Evolutionary conservation across 2,888 invertebrate genomes (phyloP), one percentile per base, ranked within the genome.

Genomic region (Hipparchia semele): DNA sequence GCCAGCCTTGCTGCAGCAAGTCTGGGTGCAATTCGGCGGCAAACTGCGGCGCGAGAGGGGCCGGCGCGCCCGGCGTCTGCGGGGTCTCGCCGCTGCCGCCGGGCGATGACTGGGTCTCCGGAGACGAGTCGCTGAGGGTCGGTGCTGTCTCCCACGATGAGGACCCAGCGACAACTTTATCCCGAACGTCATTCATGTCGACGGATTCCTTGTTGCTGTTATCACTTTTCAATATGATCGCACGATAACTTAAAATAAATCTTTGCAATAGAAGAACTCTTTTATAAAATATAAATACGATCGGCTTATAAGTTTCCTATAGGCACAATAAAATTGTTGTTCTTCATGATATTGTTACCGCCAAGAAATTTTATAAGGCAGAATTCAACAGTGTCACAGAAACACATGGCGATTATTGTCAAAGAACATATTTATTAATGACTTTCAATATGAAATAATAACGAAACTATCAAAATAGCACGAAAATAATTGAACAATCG

Each of bases 1-100:
- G 96, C 99, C 99, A 99, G 6, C 99, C 99, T 85, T 98, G 98
- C 84, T 97, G 97, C 7, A 95, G 79, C 51, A 94, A 84, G 80
- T 94, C 94, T 59, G 94, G 94, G 76, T 94, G 94, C 70, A 94
- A 82, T 58, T 94, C 94, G 6, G 92, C 91, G 59, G 92, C 91
- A 58, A 92, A 87, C 78, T 93, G 92, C 49, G 90, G 91, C 6
- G 93, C 92, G 45, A 93, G 83, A 2, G 91, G 94, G 61, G 89
- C 95, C n/a, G 95, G 95, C 60, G 94, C 92, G 70, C 95, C 95
- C 9, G 95, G 95, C 8, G 95, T 95, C 77, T 95, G 94, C 2
- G 95, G 95, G 0, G 91, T 90, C 71, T 93, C 93, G 4, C 89
- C 91, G 71, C 92, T 90, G 12, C 87, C 87, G 75, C 90, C 87